These are phyloP conservation scores for Mermis nigrescens DNA, from an alignment of 2,888 invertebrate genomes.

Conservation along the genomic window DNA sequence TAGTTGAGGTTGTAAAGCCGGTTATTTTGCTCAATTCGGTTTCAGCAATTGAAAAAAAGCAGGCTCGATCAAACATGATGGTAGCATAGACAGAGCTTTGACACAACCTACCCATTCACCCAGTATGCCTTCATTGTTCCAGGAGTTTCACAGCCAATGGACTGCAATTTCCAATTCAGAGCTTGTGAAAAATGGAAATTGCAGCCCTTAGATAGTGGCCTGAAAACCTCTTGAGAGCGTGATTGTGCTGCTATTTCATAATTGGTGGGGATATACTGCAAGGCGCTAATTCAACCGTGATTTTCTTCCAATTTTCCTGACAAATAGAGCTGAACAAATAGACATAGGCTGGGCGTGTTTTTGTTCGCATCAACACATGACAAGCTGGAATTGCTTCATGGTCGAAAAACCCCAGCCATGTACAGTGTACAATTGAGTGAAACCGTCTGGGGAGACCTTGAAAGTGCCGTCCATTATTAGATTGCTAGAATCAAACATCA, in stretches of 20 bases:
- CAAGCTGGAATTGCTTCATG: conserved; percentile 1
- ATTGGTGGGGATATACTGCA: neutral
- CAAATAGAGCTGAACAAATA: neutral
- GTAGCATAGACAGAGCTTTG: neutral
- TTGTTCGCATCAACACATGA: neutral
- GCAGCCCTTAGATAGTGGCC: neutral
- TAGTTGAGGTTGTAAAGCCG: neutral
- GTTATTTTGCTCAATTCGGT: neutral
- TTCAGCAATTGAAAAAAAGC: neutral
- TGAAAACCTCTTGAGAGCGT: neutral
- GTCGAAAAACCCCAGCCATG: neutral
- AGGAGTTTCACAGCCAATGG: neutral
- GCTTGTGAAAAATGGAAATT: conserved; percentile 3
- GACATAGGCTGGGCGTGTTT: neutral
- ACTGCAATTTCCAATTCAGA: neutral
- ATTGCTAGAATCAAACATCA: neutral
- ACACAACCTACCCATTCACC: conserved; percentile 1
- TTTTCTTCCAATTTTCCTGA: neutral
- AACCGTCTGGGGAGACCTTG: neutral
- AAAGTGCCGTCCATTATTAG: conserved; percentile 3
- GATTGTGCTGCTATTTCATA: neutral
- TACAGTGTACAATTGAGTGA: conserved; percentile 1
- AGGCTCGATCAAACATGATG: neutral
- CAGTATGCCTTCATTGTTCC: neutral
- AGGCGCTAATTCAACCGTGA: neutral